These are phyloP conservation scores for Myodes glareolus DNA, from an alignment of 2,113 vertebrate genomes.

Conservation along the genomic window DNA sequence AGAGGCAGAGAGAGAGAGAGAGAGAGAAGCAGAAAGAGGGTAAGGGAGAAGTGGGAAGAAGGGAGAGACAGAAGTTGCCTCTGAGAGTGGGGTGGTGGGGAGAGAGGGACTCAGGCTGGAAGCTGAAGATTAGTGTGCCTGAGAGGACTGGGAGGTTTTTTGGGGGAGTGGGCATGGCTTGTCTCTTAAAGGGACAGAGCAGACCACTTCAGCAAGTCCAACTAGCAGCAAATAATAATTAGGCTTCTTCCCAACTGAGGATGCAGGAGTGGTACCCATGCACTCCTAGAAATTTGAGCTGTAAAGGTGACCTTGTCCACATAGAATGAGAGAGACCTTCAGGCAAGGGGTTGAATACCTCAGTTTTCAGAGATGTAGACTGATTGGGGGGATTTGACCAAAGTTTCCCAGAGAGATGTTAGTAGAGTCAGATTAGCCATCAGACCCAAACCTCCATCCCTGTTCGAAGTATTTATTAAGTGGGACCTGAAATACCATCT, in stretches of 20 bases:
- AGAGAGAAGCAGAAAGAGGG: too few relatives aligned
- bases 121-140: too few relatives aligned
- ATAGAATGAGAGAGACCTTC: neutral
- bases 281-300: neutral
- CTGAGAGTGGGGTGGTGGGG: too few relatives aligned
- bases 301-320: neutral
- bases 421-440: neutral
- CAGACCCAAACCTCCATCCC: neutral
- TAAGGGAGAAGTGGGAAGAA: too few relatives aligned
- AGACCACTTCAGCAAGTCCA: neutral
- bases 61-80: too few relatives aligned
- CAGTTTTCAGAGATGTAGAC: neutral
- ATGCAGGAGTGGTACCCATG: neutral
- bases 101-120: too few relatives aligned
- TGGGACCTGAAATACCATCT: neutral
- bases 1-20: too few relatives aligned
- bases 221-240: slow-evolving; percentile 39
- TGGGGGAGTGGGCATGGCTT: too few relatives aligned
- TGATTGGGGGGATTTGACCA: neutral
- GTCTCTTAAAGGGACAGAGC: too few relatives aligned
- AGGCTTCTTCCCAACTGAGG: neutral
- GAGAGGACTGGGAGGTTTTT: too few relatives aligned
- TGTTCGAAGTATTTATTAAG: neutral
- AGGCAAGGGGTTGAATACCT: neutral
- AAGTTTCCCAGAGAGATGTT: neutral